phyloP scores from a whole-genome alignment of 2,113 vertebrate species.

The Poecilia latipinna region DNA sequence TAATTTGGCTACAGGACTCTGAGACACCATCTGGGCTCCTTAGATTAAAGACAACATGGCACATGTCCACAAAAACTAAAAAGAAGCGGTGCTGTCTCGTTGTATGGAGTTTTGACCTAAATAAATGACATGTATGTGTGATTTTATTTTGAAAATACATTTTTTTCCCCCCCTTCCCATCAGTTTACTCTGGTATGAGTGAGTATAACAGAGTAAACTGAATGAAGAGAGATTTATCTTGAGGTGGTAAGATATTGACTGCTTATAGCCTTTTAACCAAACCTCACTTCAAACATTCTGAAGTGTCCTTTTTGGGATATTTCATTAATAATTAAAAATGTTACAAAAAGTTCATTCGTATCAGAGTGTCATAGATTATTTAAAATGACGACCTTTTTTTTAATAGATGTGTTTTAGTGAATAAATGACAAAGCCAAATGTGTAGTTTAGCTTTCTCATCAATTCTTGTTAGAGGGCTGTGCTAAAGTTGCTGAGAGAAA shows the following conservation, averaged over 20 bases:
- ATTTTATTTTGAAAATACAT: neutral
- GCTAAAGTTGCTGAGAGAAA: neutral
- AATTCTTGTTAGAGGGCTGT: constrained; percentile 1
- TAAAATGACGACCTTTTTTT: neutral
- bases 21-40: neutral
- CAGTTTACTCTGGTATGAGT: too few species aligned
- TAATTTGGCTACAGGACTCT: neutral
- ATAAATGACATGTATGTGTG: neutral
- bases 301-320: neutral
- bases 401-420: neutral
- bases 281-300: neutral
- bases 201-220: too few species aligned
- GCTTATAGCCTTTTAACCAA: too few species aligned
- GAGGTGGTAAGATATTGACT: neutral
- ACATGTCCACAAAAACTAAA: neutral
- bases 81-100: neutral
- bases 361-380: neutral
- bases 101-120: neutral
- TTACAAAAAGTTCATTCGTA: neutral
- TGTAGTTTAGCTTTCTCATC: neutral
- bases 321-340: neutral
- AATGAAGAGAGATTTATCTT: neutral
- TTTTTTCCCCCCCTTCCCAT: too few species aligned
- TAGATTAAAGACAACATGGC: neutral
- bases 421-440: constrained; percentile 2